Evolutionary conservation across 1,140 invertebrate genomes (phyloP).

Genomic region (Thalassaphorura encarpata): DNA sequence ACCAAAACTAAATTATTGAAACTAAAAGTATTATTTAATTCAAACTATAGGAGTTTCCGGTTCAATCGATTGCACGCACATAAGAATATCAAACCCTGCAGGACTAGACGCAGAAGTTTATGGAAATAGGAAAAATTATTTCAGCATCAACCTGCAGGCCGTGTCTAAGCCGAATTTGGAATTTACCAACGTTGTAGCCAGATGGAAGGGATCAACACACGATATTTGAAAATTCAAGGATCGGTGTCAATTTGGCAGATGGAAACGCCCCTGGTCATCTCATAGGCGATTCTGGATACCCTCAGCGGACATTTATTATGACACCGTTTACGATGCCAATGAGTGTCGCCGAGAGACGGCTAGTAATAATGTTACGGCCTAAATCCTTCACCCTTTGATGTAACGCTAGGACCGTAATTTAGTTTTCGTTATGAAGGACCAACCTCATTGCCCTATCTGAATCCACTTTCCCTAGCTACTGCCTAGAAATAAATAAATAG

Average conservation of each 20-base stretch:
- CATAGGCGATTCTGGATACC: slow-evolving; percentile 7
- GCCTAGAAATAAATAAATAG: no score
- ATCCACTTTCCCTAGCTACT: neutral
- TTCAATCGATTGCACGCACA: slow-evolving; percentile 33
- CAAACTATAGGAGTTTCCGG: slow-evolving; percentile 19
- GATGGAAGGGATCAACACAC: slow-evolving; percentile 31
- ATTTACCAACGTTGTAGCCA: slow-evolving; percentile 25
- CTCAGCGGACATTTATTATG: neutral
- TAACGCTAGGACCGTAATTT: no score
- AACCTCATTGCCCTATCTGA: neutral
- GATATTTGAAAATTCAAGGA: slow-evolving; percentile 10
- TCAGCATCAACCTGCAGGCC: slow-evolving; percentile 31
- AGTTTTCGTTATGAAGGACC: no score
- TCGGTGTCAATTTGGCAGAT: slow-evolving; percentile 10
- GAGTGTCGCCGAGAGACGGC: neutral
- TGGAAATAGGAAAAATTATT: slow-evolving; percentile 28
- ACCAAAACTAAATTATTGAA: neutral
- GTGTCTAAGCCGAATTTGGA: slow-evolving; percentile 21
- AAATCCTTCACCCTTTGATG: neutral
- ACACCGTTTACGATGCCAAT: no score
- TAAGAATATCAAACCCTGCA: slow-evolving; percentile 28
- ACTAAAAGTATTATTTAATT: neutral
- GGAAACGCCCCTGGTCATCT: slow-evolving; percentile 13
- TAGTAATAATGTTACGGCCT: neutral
- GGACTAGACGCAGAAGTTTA: slow-evolving; percentile 33